These are phyloP conservation scores for Alcedo quadribrachys DNA, from an alignment of 2,797 vertebrate species.

Conservation along the genomic window DNA sequence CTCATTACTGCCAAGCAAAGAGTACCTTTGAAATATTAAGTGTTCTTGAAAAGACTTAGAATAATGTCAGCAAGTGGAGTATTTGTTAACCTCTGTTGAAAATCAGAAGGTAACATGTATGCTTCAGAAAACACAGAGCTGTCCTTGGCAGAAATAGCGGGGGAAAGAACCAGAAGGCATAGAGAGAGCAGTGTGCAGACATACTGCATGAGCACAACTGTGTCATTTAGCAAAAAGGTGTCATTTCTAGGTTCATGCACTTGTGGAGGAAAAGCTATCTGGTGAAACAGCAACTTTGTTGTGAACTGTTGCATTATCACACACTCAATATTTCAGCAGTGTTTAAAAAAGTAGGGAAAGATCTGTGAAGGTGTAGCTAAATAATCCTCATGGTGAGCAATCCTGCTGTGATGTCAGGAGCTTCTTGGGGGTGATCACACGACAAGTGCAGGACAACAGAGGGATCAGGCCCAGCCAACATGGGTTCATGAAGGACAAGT, in stretches of 20 bases:
- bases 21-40: not conserved
- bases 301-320: not conserved
- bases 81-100: not conserved
- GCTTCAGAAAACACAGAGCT: not conserved
- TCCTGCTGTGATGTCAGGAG: not conserved
- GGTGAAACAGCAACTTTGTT: not conserved
- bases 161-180: not conserved
- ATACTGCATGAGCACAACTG: fast-evolving
- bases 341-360: not conserved
- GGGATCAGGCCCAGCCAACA: too few relatives aligned
- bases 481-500: too few relatives aligned
- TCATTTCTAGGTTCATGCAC: not conserved
- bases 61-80: not conserved
- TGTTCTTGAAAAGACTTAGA: not conserved
- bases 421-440: not conserved
- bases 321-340: not conserved
- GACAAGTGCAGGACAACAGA: too few relatives aligned
- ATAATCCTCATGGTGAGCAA: not conserved
- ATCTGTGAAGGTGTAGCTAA: not conserved
- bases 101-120: not conserved
- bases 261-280: not conserved
- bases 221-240: not conserved
- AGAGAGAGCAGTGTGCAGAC: not conserved
- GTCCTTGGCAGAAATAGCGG: not conserved
- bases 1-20: not conserved